phyloP scores from a whole-genome alignment of 2,797 vertebrate species.

The Pitangus sulphuratus region DNA sequence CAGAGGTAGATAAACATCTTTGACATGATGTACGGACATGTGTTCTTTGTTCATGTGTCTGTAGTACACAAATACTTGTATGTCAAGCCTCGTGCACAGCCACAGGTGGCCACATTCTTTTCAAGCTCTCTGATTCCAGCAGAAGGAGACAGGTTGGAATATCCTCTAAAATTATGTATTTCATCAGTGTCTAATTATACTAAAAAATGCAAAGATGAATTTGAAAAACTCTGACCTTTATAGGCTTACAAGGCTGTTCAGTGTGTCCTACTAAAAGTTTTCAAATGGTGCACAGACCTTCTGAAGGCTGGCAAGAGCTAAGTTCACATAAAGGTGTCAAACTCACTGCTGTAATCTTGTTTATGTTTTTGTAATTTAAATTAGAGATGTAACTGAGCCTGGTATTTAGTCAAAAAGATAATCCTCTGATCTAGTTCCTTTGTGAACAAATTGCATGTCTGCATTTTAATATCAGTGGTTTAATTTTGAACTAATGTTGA shows the following conservation, averaged over 20 bases:
- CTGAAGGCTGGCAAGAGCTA: background rate
- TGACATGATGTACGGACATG: rapidly evolving
- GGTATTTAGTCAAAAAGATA: background rate
- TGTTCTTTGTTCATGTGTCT: background rate
- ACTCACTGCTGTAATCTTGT: background rate
- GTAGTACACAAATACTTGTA: background rate
- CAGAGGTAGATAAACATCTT: background rate
- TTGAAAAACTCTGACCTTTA: background rate
- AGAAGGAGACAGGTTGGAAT: background rate
- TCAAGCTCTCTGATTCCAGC: background rate
- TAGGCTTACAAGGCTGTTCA: background rate
- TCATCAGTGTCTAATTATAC: background rate
- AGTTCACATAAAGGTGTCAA: background rate
- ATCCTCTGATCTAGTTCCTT: background rate
- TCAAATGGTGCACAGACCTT: background rate
- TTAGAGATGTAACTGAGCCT: background rate
- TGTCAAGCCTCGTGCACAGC: background rate
- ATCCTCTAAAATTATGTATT: background rate
- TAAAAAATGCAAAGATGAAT: background rate
- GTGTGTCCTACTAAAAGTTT: background rate
- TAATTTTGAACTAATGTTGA: background rate
- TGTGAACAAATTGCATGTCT: background rate
- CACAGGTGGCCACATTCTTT: background rate
- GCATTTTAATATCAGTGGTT: background rate
- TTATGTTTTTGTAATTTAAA: background rate